These are phyloP conservation scores for Zapornia atra DNA, from an alignment of 2,113 vertebrate genomes.

Conservation along the genomic window DNA sequence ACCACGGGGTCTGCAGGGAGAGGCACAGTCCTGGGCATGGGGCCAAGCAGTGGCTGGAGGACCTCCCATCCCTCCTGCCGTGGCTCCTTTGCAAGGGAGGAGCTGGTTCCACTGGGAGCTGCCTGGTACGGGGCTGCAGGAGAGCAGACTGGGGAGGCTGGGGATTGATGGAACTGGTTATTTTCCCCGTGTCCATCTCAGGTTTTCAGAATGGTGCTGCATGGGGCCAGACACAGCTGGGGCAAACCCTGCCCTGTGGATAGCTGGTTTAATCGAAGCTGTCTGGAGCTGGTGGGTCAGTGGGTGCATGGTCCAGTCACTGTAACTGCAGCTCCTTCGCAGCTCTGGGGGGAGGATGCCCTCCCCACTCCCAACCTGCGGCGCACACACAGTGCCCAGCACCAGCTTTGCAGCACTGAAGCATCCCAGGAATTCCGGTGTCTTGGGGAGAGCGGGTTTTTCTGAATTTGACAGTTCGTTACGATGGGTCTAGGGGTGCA, in stretches of 20 bases:
- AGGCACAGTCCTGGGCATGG: accelerated
- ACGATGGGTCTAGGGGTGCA: accelerated
- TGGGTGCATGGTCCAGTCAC: accelerated
- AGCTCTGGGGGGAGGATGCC: accelerated
- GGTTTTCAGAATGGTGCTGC: accelerated
- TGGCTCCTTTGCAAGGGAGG: not conserved
- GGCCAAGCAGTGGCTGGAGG: accelerated
- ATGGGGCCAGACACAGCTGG: accelerated
- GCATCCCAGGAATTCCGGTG: accelerated
- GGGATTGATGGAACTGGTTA: too few species aligned
- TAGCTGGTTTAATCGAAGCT: not conserved
- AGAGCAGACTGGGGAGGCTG: too few species aligned
- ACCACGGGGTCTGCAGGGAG: not conserved
- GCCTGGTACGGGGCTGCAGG: accelerated
- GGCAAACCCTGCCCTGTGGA: not conserved
- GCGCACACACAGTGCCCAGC: accelerated
- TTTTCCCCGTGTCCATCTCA: accelerated
- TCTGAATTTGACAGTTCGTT: accelerated
- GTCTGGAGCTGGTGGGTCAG: accelerated
- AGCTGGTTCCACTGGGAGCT: not conserved
- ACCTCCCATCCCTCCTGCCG: not conserved
- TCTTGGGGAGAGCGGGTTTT: accelerated
- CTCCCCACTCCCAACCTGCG: accelerated
- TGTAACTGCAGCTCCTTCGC: accelerated
- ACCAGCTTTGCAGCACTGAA: accelerated